phyloP scores from a whole-genome alignment of 2,797 vertebrate species.

The Acropternis orthonyx region DNA sequence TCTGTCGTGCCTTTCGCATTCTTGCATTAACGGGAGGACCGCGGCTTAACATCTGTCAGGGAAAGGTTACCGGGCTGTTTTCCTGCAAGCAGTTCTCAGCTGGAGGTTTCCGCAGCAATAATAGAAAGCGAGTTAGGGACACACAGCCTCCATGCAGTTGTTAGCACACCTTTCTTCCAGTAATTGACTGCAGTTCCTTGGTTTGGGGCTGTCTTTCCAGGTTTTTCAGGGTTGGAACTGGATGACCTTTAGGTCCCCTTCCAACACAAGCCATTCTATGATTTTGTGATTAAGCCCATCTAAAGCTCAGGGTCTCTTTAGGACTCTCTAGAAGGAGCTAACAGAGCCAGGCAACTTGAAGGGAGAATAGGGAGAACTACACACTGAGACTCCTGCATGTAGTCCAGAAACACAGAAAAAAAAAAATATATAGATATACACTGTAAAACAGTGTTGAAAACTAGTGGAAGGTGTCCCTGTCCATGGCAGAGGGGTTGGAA shows the following conservation, averaged over 20 bases:
- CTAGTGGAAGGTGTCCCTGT: background rate
- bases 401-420: background rate
- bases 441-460: background rate
- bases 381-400: background rate
- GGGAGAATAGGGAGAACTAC: background rate
- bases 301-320: background rate
- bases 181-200: background rate
- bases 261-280: background rate
- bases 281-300: too few relatives aligned
- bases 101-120: background rate
- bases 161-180: rapidly evolving
- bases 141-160: rapidly evolving
- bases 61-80: rapidly evolving
- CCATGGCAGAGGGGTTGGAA: rapidly evolving
- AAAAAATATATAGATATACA: background rate
- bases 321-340: background rate
- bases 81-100: background rate
- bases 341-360: background rate
- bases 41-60: rapidly evolving
- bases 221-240: background rate
- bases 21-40: background rate
- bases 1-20: background rate
- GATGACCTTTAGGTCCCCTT: background rate
- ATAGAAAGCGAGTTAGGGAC: background rate
- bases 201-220: background rate